phyloP scores from a whole-genome alignment of 2,888 invertebrate genomes.

The Smittia sp. region DNA sequence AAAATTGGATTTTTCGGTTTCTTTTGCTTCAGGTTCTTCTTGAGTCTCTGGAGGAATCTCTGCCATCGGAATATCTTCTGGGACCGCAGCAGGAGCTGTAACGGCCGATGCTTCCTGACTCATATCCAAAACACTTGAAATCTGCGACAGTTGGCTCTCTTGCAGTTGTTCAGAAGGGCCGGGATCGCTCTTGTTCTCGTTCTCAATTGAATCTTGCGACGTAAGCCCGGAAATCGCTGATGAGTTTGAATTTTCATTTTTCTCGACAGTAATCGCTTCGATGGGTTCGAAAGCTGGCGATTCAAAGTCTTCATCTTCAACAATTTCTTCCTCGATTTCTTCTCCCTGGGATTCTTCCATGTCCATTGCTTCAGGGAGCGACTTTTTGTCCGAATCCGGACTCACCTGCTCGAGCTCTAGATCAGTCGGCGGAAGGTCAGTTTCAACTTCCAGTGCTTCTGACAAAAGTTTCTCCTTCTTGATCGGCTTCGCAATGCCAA shows the following conservation, averaged over 20 bases:
- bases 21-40: neutral
- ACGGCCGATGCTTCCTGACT: constrained; percentile 50
- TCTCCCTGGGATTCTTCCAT: constrained; percentile 47
- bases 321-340: constrained; percentile 53
- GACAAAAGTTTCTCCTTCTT: constrained; percentile 48
- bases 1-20: constrained; percentile 20
- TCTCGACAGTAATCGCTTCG: constrained; percentile 49
- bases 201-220: constrained; percentile 49
- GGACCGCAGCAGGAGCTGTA: neutral
- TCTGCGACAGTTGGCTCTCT: constrained; percentile 55
- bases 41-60: neutral
- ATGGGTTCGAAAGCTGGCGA: constrained; percentile 67
- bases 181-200: constrained; percentile 8
- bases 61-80: constrained; percentile 46
- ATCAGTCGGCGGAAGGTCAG: constrained; percentile 69
- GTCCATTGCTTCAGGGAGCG: constrained; percentile 45
- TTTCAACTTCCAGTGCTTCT: constrained; percentile 50
- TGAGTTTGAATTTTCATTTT: constrained; percentile 58
- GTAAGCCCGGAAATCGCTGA: constrained; percentile 56
- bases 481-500: constrained; percentile 75
- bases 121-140: constrained; percentile 59
- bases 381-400: constrained; percentile 70
- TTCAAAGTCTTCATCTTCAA: constrained; percentile 61
- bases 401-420: constrained; percentile 75
- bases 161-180: neutral